phyloP scores from a whole-genome alignment of 2,797 vertebrate genomes.

The Tadarida brasiliensis region DNA sequence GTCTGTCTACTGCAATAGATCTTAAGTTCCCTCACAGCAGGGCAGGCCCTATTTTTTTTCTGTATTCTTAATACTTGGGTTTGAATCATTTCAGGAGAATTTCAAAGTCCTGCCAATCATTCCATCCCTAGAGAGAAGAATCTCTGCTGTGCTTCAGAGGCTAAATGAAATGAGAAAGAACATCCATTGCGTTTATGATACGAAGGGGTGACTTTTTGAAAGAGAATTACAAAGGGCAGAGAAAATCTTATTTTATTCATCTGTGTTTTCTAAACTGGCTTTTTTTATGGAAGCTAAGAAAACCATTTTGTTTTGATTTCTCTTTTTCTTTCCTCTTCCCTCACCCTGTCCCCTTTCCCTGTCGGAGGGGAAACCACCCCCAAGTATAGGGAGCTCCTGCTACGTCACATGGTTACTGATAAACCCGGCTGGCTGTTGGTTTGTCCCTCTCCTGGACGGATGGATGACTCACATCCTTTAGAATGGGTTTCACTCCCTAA shows the following conservation, averaged over 20 bases:
- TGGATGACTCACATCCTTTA: not conserved
- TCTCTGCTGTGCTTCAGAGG: not conserved
- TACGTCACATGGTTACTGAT: not conserved
- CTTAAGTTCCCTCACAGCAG: not conserved
- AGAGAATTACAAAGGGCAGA: not conserved
- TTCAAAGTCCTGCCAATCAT: not conserved
- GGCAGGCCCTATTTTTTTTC: too few species aligned
- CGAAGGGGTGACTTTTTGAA: not conserved
- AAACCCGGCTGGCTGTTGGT: not conserved
- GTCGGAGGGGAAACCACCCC: not conserved
- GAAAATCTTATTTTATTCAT: not conserved
- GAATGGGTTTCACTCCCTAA: not conserved
- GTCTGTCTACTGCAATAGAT: not conserved
- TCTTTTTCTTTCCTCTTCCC: not conserved
- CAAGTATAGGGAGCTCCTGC: not conserved
- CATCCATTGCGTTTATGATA: not conserved
- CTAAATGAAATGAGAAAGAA: not conserved
- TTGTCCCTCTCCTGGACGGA: too few species aligned
- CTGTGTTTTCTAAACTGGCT: not conserved
- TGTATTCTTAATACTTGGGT: not conserved
- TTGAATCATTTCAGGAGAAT: not conserved
- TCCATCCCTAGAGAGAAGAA: not conserved
- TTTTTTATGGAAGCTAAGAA: not conserved
- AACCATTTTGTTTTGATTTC: not conserved
- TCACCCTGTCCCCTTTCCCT: not conserved